Conservation (phyloP, 2,888 invertebrate genomes). For the Acrocera orbiculus region DNA sequence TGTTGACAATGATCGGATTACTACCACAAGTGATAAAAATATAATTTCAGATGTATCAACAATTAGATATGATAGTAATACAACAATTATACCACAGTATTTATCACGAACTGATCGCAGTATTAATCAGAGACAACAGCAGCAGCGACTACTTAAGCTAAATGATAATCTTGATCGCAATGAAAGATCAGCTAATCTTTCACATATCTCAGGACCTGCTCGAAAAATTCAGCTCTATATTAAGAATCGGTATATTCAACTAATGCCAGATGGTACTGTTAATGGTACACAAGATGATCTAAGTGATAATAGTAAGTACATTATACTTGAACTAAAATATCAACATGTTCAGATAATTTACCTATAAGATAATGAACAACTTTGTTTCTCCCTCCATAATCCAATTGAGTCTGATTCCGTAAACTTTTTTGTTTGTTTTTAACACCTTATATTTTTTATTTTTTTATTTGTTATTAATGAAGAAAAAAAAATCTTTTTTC, state of each 20-base stretch:
- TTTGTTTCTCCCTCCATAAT: too few relatives aligned
- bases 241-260: conserved; percentile 65
- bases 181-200: conserved; percentile 61
- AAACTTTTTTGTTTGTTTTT: too few relatives aligned
- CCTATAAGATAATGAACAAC: too few relatives aligned
- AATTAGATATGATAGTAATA: not conserved
- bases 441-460: too few relatives aligned
- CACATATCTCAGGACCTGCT: conserved; percentile 60
- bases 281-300: conserved; percentile 65
- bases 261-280: conserved; percentile 69
- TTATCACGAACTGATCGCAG: conserved; percentile 31
- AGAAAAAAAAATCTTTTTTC: too few relatives aligned
- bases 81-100: conserved; percentile 4
- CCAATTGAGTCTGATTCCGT: too few relatives aligned
- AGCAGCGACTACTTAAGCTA: conserved; percentile 12
- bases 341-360: too few relatives aligned
- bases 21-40: too few relatives aligned
- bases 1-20: too few relatives aligned
- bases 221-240: conserved; percentile 71
- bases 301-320: conserved; percentile 71
- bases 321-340: too few relatives aligned
- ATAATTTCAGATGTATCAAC: too few relatives aligned
- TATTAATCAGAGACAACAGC: conserved; percentile 14
- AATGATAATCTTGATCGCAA: conserved; percentile 28
- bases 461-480: too few relatives aligned